These are phyloP conservation scores for Lanistes nyassanus DNA, from an alignment of 1,140 invertebrate species.

Conservation along the genomic window DNA sequence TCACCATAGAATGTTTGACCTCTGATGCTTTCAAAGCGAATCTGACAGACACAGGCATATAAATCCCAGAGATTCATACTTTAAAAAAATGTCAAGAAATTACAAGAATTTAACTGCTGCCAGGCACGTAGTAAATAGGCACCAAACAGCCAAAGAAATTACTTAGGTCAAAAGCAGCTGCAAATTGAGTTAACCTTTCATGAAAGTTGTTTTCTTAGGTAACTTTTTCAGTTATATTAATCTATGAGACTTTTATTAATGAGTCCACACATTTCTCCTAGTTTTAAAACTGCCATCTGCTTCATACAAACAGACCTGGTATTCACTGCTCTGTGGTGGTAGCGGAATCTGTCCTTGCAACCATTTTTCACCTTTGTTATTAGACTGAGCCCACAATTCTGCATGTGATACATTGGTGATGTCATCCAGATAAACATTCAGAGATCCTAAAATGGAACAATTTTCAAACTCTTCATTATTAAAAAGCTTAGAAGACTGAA, in stretches of 20 bases:
- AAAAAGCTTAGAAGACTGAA: neutral
- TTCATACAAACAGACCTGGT: slow-evolving; percentile 10
- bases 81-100: no score
- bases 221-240: no score
- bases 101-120: no score
- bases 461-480: neutral
- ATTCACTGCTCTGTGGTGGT: slow-evolving; percentile 32
- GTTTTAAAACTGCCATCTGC: neutral
- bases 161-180: neutral
- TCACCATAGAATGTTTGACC: slow-evolving; percentile 28
- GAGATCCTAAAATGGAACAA: slow-evolving; percentile 30
- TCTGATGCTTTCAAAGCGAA: slow-evolving; percentile 30
- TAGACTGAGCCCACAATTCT: slow-evolving; percentile 45
- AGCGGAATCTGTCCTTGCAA: slow-evolving; percentile 45
- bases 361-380: slow-evolving; percentile 55
- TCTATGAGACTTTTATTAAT: neutral
- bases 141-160: neutral
- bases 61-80: no score
- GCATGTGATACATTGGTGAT: slow-evolving; percentile 29
- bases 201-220: no score
- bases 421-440: slow-evolving; percentile 51
- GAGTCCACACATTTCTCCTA: neutral
- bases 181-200: neutral
- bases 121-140: no score
- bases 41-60: slow-evolving; percentile 13